A percentile compares a stretch with the other conserved stretches of the same genome.
Evolutionary conservation across 1,140 invertebrate genomes (phyloP).

Genomic region (Temnothorax longispinosus): DNA sequence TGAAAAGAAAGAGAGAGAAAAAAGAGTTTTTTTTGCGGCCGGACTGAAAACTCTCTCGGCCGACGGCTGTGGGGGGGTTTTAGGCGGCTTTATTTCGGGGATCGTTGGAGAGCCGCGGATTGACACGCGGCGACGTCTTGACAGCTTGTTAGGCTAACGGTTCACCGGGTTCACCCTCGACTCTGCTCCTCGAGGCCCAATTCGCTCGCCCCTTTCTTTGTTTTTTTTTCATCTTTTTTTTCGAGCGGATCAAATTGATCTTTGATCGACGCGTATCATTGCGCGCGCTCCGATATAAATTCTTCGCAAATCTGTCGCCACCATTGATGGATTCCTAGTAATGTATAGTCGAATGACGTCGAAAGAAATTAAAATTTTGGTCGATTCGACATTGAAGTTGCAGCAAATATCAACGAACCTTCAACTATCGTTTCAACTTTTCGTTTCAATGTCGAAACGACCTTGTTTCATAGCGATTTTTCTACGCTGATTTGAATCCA

Average conservation of each 20-base stretch:
- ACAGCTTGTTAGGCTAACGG: conserved; percentile 84
- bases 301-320: not conserved
- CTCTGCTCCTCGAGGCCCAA: conserved; percentile 36
- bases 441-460: no score
- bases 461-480: no score
- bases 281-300: not conserved
- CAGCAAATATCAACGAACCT: no score
- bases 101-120: conserved; percentile 68
- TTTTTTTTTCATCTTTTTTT: not conserved
- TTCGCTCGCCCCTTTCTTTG: conserved; percentile 21
- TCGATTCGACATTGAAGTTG: no score
- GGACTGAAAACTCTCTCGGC: conserved; percentile 14
- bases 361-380: no score
- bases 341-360: no score
- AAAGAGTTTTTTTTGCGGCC: not conserved
- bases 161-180: conserved; percentile 65
- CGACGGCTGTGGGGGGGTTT: conserved; percentile 19
- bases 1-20: not conserved
- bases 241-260: conserved; percentile 33
- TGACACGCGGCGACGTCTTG: conserved; percentile 84
- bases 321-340: not conserved
- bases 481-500: no score
- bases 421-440: no score
- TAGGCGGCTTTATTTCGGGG: conserved; percentile 56
- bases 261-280: not conserved